Evolutionary conservation across 1,140 invertebrate species (phyloP).

Genomic region (Drosophila kanapiae): DNA sequence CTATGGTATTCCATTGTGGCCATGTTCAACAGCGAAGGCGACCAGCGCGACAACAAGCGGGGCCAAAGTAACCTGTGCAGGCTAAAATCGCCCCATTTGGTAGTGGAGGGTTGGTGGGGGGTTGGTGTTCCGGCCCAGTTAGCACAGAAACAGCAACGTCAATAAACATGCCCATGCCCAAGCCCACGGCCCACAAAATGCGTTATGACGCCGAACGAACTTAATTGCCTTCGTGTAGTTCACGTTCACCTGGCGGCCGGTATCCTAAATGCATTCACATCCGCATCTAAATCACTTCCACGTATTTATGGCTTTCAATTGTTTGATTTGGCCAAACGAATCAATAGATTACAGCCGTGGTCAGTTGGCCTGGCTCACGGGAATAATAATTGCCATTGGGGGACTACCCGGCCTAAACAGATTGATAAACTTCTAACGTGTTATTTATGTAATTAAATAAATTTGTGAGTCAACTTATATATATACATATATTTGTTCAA

Average conservation of each 20-base stretch:
- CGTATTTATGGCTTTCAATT: constrained; percentile 39
- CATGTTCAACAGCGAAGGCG: constrained; percentile 57
- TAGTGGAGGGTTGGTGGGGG: background rate
- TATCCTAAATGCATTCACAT: constrained; percentile 16
- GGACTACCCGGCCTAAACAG: background rate
- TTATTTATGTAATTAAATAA: background rate
- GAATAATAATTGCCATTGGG: constrained; percentile 1
- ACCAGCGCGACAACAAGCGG: constrained; percentile 64
- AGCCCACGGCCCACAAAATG: constrained; percentile 48
- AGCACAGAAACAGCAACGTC: constrained; percentile 69
- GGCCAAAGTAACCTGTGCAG: constrained; percentile 12
- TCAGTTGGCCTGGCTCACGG: background rate
- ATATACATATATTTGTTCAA: background rate
- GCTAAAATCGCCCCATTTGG: background rate
- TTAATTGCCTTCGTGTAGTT: constrained; percentile 70
- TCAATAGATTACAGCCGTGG: constrained; percentile 22
- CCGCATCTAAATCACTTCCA: constrained; percentile 26
- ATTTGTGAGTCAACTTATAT: background rate
- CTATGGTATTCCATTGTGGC: constrained; percentile 56
- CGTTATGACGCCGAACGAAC: constrained; percentile 67
- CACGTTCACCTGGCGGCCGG: constrained; percentile 39
- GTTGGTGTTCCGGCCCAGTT: constrained; percentile 51
- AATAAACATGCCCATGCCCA: constrained; percentile 63
- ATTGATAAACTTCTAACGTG: constrained; percentile 4
- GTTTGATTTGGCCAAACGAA: constrained; percentile 22